phyloP scores from a whole-genome alignment of 53 echinoderm and acorn worm species.

The Stichopus horrens region DNA sequence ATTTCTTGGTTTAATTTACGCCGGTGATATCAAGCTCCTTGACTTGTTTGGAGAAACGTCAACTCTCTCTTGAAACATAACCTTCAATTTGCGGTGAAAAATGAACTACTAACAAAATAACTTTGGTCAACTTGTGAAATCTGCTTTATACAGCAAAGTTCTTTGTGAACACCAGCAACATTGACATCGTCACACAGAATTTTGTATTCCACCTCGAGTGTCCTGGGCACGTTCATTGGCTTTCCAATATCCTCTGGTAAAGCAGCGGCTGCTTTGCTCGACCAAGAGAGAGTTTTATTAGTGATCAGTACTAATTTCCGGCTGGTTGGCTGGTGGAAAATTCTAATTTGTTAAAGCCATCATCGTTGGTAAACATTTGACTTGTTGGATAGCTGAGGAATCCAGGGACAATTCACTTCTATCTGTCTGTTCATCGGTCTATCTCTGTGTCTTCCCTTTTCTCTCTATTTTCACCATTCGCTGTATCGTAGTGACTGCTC shows the following conservation, averaged over 20 bases:
- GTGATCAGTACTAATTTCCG: constrained; percentile 36
- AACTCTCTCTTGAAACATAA: too few species aligned
- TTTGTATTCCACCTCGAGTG: neutral
- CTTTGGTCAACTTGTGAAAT: too few species aligned
- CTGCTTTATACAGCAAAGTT: too few species aligned
- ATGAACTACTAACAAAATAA: too few species aligned
- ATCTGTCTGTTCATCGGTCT: too few species aligned
- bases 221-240: neutral
- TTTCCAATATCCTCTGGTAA: neutral
- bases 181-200: neutral
- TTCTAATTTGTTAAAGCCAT: constrained; percentile 12
- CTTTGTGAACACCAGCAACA: neutral
- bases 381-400: neutral
- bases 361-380: constrained; percentile 29
- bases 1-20: too few species aligned
- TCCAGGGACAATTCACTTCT: neutral
- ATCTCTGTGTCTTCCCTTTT: too few species aligned
- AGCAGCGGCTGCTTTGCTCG: neutral
- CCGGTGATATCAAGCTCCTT: too few species aligned
- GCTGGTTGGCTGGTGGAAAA: neutral
- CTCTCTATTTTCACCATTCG: too few species aligned
- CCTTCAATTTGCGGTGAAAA: too few species aligned
- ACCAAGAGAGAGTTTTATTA: constrained; percentile 22
- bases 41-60: too few species aligned
- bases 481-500: neutral